Percentiles rank a stretch among this genome's conserved stretches.
phyloP scores from a whole-genome alignment of 2,113 vertebrate species.

The Platichthys flesus region DNA sequence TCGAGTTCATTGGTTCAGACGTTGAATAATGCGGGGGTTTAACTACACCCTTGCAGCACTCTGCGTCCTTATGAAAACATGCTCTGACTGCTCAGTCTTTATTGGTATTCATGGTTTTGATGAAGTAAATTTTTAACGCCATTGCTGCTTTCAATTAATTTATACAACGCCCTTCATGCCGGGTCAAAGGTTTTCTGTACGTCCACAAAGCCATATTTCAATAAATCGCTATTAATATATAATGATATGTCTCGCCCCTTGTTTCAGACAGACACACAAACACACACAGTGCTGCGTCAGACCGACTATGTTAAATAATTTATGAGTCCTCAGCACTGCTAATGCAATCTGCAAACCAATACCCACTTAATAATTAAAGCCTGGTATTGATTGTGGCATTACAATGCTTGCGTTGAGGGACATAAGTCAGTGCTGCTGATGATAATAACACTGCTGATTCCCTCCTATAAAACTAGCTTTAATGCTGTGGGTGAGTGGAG shows the following conservation, averaged over 20 bases:
- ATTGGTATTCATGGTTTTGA: conserved; percentile 16
- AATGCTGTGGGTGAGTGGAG: conserved; percentile 43
- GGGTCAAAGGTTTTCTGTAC: conserved; percentile 36
- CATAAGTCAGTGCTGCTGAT: conserved; percentile 56
- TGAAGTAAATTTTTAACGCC: conserved; percentile 6
- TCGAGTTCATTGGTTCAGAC: background rate
- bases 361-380: conserved; percentile 77
- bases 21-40: background rate
- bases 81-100: conserved; percentile 21
- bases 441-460: conserved; percentile 36
- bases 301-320: conserved; percentile 70
- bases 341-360: conserved; percentile 67
- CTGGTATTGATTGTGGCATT: conserved; percentile 73
- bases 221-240: background rate
- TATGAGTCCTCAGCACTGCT: conserved; percentile 60
- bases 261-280: conserved; percentile 12
- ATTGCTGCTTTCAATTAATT: conserved; percentile 16
- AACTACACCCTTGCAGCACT: background rate
- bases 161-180: conserved; percentile 13
- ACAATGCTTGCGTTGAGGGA: conserved; percentile 68
- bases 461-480: conserved; percentile 46
- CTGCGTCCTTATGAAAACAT: conserved; percentile 8
- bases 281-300: conserved; percentile 36
- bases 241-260: background rate
- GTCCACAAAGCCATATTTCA: conserved; percentile 18